Evolutionary conservation across 2,888 invertebrate species (phyloP).

Genomic region (Charanyca ferruginea): DNA sequence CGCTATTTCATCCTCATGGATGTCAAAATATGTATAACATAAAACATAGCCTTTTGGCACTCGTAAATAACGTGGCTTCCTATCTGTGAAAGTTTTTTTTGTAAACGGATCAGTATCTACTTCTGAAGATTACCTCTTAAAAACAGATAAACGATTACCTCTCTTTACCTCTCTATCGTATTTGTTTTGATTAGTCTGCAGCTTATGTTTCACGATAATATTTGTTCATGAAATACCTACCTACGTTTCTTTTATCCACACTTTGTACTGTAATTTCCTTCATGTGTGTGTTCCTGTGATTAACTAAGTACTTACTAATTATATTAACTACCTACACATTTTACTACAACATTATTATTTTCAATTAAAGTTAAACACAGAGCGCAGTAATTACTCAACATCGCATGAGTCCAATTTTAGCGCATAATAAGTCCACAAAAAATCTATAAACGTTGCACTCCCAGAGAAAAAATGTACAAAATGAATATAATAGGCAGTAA

Average conservation of each 20-base stretch:
- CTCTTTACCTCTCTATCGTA: neutral
- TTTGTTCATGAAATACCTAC: neutral
- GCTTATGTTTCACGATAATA: neutral
- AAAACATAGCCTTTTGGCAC: neutral
- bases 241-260: no score
- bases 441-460: constrained; percentile 48
- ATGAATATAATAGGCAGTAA: constrained; percentile 72
- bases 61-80: neutral
- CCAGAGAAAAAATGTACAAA: constrained; percentile 63
- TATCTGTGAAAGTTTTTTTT: no score
- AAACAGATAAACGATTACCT: neutral
- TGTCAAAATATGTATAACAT: neutral
- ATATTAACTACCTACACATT: neutral
- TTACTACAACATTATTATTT: constrained; percentile 36
- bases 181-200: neutral
- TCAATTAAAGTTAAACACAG: constrained; percentile 37
- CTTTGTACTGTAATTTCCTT: no score
- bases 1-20: neutral
- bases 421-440: constrained; percentile 51
- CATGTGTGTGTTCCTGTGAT: no score
- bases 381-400: constrained; percentile 42
- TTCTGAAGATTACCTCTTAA: neutral
- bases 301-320: neutral
- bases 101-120: no score
- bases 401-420: constrained; percentile 48